Percentiles rank a stretch among this genome's conserved stretches.
Conservation (phyloP, 2,797 vertebrate species). For the Enoplosus armatus region DNA sequence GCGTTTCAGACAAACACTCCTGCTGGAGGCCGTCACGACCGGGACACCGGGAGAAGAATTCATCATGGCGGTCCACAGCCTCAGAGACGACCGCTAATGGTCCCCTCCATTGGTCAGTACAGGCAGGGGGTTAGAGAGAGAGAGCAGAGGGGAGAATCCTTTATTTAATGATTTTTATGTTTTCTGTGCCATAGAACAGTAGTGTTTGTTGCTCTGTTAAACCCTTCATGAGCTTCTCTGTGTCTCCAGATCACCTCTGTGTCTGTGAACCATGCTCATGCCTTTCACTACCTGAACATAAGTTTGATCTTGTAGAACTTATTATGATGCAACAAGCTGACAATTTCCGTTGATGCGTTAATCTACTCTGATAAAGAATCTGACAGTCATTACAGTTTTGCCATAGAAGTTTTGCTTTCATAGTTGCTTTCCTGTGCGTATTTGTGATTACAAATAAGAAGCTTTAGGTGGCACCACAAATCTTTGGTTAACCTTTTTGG, state of each 20-base stretch:
- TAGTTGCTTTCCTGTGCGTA: conserved; percentile 29
- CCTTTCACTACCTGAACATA: conserved; percentile 38
- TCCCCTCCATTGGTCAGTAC: conserved; percentile 95
- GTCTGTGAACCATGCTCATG: conserved; percentile 75
- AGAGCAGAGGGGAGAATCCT: background rate
- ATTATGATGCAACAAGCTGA: conserved; percentile 24
- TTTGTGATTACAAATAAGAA: conserved; percentile 20
- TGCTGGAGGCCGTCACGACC: conserved; percentile 86
- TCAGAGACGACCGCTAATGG: conserved; percentile 88
- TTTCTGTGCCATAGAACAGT: conserved; percentile 39
- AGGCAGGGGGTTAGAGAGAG: conserved; percentile 2
- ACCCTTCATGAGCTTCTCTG: conserved; percentile 69
- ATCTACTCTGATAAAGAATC: conserved; percentile 5
- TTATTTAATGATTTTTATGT: conserved; percentile 17
- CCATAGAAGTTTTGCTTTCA: background rate
- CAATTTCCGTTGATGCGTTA: background rate
- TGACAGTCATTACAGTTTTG: background rate
- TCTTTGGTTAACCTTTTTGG: conserved; percentile 24
- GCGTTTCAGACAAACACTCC: conserved; percentile 86
- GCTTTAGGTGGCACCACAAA: conserved; percentile 22
- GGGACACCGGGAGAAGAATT: conserved; percentile 82
- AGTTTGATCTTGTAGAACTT: conserved; percentile 30
- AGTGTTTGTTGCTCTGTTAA: conserved; percentile 51
- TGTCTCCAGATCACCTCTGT: conserved; percentile 73
- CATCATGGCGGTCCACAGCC: conserved; percentile 85